Evolutionary conservation across 2,797 vertebrate genomes (phyloP).

Genomic region (Silurus lanzhouensis): DNA sequence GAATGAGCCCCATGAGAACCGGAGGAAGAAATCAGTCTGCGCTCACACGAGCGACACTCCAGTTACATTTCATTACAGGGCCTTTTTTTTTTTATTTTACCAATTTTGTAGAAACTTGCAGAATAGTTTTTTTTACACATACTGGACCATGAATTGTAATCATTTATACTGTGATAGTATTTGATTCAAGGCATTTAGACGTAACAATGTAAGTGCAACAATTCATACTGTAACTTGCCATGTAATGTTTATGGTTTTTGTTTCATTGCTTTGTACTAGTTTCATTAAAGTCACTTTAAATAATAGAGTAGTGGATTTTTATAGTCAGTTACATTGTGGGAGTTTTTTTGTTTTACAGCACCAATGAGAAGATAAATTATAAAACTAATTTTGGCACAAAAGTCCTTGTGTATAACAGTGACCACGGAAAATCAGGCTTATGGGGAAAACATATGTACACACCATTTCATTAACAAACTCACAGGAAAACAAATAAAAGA

Average conservation of each 20-base stretch:
- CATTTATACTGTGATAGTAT: background rate
- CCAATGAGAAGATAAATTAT: too few species aligned
- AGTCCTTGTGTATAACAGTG: background rate
- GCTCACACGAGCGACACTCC: slow-evolving; percentile 34
- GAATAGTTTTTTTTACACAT: slow-evolving; percentile 22
- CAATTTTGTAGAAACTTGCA: slow-evolving; percentile 24
- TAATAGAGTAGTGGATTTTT: background rate
- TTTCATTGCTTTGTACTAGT: slow-evolving; percentile 20
- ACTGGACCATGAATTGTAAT: background rate
- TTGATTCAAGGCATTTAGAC: background rate
- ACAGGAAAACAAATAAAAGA: too few species aligned
- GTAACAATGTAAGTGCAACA: slow-evolving; percentile 2
- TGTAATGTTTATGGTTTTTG: background rate
- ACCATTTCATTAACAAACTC: too few species aligned
- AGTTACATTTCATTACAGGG: slow-evolving; percentile 39
- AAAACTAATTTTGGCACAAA: background rate
- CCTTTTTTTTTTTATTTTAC: slow-evolving; percentile 5
- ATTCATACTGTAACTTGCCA: slow-evolving; percentile 24
- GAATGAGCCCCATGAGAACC: slow-evolving; percentile 67
- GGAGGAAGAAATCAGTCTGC: slow-evolving; percentile 34
- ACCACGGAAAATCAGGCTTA: too few species aligned
- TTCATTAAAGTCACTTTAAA: slow-evolving; percentile 8
- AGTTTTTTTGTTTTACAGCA: slow-evolving; percentile 18
- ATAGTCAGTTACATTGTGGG: background rate
- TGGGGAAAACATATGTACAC: too few species aligned